Conservation (phyloP, 2,113 vertebrate genomes). For the Oreochromis spilurus region DNA sequence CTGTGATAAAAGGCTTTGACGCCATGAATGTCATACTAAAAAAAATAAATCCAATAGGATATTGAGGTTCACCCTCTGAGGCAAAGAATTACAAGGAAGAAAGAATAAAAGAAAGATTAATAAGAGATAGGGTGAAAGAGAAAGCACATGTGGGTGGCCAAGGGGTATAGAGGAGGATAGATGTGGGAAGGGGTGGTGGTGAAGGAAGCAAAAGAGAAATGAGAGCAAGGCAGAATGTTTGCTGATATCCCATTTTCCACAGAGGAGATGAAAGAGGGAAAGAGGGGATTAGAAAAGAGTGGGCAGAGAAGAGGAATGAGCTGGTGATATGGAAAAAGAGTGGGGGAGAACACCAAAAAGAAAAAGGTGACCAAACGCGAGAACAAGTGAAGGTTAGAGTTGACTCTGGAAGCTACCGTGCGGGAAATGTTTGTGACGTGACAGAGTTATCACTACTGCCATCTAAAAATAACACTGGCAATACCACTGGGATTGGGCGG, state of each 20-base stretch:
- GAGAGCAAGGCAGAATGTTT: constrained; percentile 46
- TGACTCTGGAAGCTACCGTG: constrained; percentile 7
- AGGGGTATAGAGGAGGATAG: neutral
- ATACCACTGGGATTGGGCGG: constrained; percentile 24
- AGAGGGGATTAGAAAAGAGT: constrained; percentile 55
- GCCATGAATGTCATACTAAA: constrained; percentile 64
- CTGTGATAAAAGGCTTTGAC: constrained; percentile 54
- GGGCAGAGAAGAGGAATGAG: constrained; percentile 50
- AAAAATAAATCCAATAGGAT: constrained; percentile 59
- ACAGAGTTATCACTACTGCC: constrained; percentile 62
- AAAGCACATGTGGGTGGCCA: neutral
- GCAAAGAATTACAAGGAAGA: constrained; percentile 13
- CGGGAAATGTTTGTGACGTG: constrained; percentile 45
- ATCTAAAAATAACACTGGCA: constrained; percentile 74
- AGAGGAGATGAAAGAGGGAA: constrained; percentile 60
- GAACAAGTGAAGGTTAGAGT: neutral
- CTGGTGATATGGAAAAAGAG: constrained; percentile 23
- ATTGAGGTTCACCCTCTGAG: constrained; percentile 36
- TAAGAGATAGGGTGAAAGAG: constrained; percentile 4
- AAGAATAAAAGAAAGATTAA: constrained; percentile 2
- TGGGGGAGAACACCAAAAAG: neutral
- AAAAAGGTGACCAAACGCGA: neutral
- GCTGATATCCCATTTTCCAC: constrained; percentile 65
- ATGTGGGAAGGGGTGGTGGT: neutral
- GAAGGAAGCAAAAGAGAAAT: constrained; percentile 24